Evolutionary conservation across 2,113 vertebrate genomes (phyloP), one percentile per base, ranked within the genome.

Genomic region (Psilopsiagon aurifrons): DNA sequence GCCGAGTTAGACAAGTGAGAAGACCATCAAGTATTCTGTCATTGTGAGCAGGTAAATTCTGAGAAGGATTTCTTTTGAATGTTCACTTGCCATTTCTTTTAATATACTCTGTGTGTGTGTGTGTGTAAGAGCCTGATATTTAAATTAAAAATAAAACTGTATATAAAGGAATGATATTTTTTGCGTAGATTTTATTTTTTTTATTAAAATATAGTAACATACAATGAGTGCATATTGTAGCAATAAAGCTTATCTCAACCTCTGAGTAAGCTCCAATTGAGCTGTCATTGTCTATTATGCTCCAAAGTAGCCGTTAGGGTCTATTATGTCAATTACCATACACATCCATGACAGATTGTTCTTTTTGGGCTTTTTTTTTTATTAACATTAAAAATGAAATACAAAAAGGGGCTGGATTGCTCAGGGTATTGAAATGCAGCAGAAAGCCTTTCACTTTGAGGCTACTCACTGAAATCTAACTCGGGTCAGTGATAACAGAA

Each of bases 241-340:
- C 43, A 66, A 60, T 27, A 78, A 62, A 71, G 43, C 11, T 76
- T 33, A 25, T 81, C 29, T 66, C 55, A 75, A 51, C 62, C 39
- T 93, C 69, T 82, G 59, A 64, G 22, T 69, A 96, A 89, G 74
- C 74, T 95, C 82, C 90, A 89, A 41, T 86, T 78, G 39, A 81
- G 70, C 83, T 97, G 94, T 95, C 96, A 73, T 82, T 9, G 39
- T 49, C 51, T 86, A 46, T 97, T 92, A 93, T 54, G 13, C 14
- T 95, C 83, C 46, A 77, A 83, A 96, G 55, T 62, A 92, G 95
- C 95, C 2, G 11, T 79, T 95, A 94, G 95, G 87, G 43, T 59
- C 67, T 87, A 69, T 96, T 94, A 95, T 89, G 88, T 93, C 96
- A 95, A 95, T 95, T 97, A 95, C 57, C 31, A 89, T 78, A 51